Evolutionary conservation across 35 echinoderm and acorn worm species (phyloP).

Genomic region (Acanthaster planci): DNA sequence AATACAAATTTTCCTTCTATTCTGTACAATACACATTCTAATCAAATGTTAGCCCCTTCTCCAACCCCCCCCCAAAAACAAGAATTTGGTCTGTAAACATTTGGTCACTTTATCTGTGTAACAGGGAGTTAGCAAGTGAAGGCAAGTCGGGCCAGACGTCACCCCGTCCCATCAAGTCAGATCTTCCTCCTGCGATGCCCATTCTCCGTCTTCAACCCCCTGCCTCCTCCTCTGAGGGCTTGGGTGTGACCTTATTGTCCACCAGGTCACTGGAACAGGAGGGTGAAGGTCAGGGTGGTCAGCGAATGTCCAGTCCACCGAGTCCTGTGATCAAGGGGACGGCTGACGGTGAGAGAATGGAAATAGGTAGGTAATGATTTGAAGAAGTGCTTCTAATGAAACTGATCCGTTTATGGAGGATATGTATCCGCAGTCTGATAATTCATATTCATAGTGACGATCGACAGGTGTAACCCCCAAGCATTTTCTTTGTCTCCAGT

Average conservation of each 20-base stretch:
- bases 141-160: slow-evolving; percentile 26
- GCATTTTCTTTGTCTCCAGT: too few relatives aligned
- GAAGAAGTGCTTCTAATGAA: too few relatives aligned
- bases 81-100: too few relatives aligned
- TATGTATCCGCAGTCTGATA: too few relatives aligned
- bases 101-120: too few relatives aligned
- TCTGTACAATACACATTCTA: too few relatives aligned
- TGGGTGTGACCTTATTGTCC: slow-evolving; percentile 52
- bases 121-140: slow-evolving; percentile 9
- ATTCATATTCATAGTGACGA: too few relatives aligned
- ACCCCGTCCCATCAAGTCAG: slow-evolving; percentile 36
- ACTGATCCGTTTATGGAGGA: too few relatives aligned
- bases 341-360: neutral
- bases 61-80: too few relatives aligned
- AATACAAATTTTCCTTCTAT: too few relatives aligned
- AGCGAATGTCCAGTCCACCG: neutral
- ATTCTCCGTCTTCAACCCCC: slow-evolving; percentile 58
- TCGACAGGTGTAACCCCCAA: too few relatives aligned
- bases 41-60: too few relatives aligned
- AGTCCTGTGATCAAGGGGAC: slow-evolving; percentile 15
- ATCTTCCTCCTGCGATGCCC: slow-evolving; percentile 95
- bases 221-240: slow-evolving; percentile 46
- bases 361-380: neutral
- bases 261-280: slow-evolving; percentile 34
- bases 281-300: slow-evolving; percentile 14